Base-by-base conservation (phyloP, 2,113 vertebrate genomes). In the Phocoena phocoena region DNA sequence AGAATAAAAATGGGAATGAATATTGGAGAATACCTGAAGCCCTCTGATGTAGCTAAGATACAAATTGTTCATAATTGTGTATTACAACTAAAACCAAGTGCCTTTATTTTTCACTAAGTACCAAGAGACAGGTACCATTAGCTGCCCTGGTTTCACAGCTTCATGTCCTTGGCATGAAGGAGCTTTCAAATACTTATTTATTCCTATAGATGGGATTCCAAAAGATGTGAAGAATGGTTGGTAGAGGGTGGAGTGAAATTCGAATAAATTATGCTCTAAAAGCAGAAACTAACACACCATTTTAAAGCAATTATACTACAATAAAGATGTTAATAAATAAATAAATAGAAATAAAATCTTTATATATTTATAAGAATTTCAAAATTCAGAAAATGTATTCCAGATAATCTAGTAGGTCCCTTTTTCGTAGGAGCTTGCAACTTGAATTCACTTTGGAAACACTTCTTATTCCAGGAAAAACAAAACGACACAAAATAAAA, bases 151-250 rank as follows among this genome's bases (percentile, higher is more conserved):
- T 60, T 77, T 77, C 26, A 86, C 26, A 92, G 14, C 2, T 73
- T 53, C 4, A 8, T 13, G 47, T 65, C 9, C 1, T n/a, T 76
- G 38, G 1, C 0, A 0, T 31, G 8, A 67, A 50, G 8, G 8
- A 5, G 2, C 1, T 79, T 91, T 95, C 15, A 85, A 53, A 87
- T 60, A 31, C 1, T 83, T 44, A 67, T 5, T 3, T n/a, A 5
- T 83, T 3, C 11, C 36, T n/a, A 2, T 25, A 31, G 17, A 50
- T 60, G 36, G 6, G 23, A 41, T 20, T 58, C 6, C 7, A 79
- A 90, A 0, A 58, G 4, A 81, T 76, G 12, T 26, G 17, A 83
- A 91, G 23, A 63, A 68, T 38, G 4, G 9, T 44, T 55, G 11
- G 18, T 55, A 44, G 4, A 9, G 9, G 0, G 3, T 28, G 25